phyloP scores from a whole-genome alignment of 2,113 vertebrate species.

The Bombycilla garrulus region DNA sequence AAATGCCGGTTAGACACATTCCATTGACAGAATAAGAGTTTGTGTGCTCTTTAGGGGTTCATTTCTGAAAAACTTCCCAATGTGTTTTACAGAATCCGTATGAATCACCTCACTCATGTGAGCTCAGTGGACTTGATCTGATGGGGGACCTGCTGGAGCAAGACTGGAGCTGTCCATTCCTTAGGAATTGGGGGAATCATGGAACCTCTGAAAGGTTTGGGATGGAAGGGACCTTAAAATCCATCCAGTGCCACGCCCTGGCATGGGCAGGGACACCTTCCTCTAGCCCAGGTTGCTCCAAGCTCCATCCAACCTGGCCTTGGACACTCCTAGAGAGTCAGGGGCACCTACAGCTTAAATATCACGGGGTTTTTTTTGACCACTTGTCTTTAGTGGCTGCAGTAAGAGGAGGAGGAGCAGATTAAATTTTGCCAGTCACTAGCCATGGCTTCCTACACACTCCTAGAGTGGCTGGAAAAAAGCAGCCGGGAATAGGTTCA shows the following conservation, averaged over 20 bases:
- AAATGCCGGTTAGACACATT: background rate
- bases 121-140: background rate
- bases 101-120: rapidly evolving
- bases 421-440: background rate
- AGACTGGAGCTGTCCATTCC: background rate
- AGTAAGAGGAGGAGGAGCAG: background rate
- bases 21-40: background rate
- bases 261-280: background rate
- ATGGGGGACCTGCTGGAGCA: background rate
- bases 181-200: background rate
- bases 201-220: background rate
- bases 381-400: background rate
- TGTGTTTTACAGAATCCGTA: background rate
- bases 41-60: background rate
- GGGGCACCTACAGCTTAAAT: background rate
- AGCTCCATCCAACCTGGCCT: background rate
- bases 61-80: background rate
- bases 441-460: background rate
- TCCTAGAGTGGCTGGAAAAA: background rate
- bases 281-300: background rate
- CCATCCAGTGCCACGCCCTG: background rate
- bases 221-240: background rate
- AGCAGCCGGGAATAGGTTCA: rapidly evolving
- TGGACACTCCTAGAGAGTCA: background rate
- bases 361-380: background rate